Conservation (phyloP, 1,140 invertebrate species). For the Achatina immaculata region DNA sequence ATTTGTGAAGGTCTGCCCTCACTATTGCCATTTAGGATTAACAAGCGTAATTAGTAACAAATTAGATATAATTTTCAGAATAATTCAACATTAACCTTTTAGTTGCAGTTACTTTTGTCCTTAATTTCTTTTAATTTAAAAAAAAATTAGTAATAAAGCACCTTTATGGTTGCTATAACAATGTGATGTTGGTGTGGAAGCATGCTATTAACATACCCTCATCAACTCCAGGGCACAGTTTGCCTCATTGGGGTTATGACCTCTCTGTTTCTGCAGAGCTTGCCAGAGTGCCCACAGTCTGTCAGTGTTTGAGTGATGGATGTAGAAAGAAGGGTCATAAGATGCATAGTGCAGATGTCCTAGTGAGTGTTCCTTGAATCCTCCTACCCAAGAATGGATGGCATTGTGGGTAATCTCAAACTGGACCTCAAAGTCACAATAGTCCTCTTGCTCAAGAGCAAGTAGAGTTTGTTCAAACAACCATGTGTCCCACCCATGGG, state of each 20-base stretch:
- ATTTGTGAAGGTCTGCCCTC: too few relatives aligned
- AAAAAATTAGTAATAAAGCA: too few relatives aligned
- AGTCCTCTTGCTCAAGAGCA: slow-evolving; percentile 49
- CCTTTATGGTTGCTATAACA: too few relatives aligned
- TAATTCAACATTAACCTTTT: too few relatives aligned
- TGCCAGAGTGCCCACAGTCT: slow-evolving; percentile 50
- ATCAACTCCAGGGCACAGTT: slow-evolving; percentile 49
- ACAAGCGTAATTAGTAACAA: too few relatives aligned
- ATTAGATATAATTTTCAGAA: too few relatives aligned
- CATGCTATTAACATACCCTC: slow-evolving; percentile 14
- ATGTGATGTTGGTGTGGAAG: too few relatives aligned
- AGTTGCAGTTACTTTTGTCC: slow-evolving; percentile 26
- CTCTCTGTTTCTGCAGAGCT: slow-evolving; percentile 44
- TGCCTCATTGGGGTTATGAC: slow-evolving; percentile 40
- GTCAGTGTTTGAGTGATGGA: slow-evolving; percentile 47
- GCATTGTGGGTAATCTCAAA: slow-evolving; percentile 50
- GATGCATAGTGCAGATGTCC: slow-evolving; percentile 48
- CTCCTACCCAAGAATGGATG: slow-evolving; percentile 47
- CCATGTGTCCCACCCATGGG: slow-evolving; percentile 45
- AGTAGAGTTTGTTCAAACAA: slow-evolving; percentile 40
- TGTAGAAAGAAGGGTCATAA: slow-evolving; percentile 46
- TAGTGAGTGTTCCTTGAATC: slow-evolving; percentile 39
- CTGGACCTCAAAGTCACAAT: slow-evolving; percentile 52
- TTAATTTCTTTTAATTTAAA: too few relatives aligned
- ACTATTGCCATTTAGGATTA: too few relatives aligned